Base-by-base conservation (phyloP, 2,797 vertebrate species). In the Siniperca obscura region DNA sequence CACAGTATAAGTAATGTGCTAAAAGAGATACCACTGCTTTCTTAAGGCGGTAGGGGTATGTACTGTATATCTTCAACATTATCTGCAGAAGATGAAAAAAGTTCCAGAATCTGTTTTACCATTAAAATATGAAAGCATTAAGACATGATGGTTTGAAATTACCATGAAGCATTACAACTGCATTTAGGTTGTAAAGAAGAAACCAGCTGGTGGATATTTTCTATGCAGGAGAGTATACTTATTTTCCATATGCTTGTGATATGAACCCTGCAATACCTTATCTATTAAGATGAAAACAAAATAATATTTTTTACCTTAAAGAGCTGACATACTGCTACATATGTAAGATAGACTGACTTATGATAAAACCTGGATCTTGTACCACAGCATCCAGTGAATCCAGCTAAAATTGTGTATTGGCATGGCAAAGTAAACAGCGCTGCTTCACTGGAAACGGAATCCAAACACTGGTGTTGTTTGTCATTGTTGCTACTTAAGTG, bases 1-100 rank as follows among this genome's bases (percentile, higher is more conserved):
- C 74, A 12, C 42, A 19, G 73, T 46, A 72, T 78, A 87, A 91
- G 87, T 91, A 86, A 91, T 53, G 77, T 25, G 73, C 83, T 85
- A 65, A 86, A 87, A 84, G 66, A 89, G 86, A 89, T 27, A 55
- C 14, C 13, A 25, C 65, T 71, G 82, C 79, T 70, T 80, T 87
- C 71, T 81, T 57, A 14, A 57, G 17, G 48, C 71, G 60, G 27
- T 25, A 60, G 55, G 42, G 60, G 38, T 61, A 55, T 48, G 46
- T 53, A 52, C 30, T 57, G 56, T 14, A 44, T 2, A 76, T 85
- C 73, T 86, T 74, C 16, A 60, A 70, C 62, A 77, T 81, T 77
- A 82, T 81, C 82, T 83, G 74, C 50, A 81, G 52, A 11, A 67
- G 72, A 82, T 61, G 65, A 87, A 86, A 80, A 50, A 74, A 67